Conservation (phyloP, 1,140 invertebrate genomes). For the Dinoponera quadriceps region DNA sequence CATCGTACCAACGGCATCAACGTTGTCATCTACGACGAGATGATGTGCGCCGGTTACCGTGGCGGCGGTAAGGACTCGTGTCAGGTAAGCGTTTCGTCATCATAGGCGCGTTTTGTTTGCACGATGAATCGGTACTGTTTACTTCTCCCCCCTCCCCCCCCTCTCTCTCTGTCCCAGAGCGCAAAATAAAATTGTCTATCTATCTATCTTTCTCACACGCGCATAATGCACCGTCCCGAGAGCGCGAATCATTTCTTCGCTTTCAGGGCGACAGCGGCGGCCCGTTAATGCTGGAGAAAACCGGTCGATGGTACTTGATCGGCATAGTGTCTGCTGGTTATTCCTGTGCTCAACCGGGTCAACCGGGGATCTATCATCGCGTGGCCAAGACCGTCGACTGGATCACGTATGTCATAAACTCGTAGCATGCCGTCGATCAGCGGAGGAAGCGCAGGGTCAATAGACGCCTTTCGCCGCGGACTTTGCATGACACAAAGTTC, state of each 20-base stretch:
- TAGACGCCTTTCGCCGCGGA: constrained; percentile 26
- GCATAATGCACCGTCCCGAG: too few species aligned
- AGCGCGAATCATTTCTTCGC: constrained; percentile 16
- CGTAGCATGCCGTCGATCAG: constrained; percentile 70
- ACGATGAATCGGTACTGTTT: constrained; percentile 19
- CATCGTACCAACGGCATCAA: constrained; percentile 94
- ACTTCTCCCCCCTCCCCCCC: neutral
- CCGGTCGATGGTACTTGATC: constrained; percentile 94
- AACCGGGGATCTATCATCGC: constrained; percentile 97
- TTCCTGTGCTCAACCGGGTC: constrained; percentile 95
- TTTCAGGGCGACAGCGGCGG: constrained; percentile 94
- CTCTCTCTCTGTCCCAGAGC: too few species aligned
- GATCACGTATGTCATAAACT: constrained; percentile 89
- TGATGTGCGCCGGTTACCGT: constrained; percentile 98
- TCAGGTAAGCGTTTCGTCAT: constrained; percentile 86
- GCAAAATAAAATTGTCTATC: too few species aligned
- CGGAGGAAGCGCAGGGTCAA: neutral
- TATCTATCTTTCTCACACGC: too few species aligned
- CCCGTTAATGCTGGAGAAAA: constrained; percentile 94
- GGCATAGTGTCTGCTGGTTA: constrained; percentile 97
- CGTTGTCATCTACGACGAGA: constrained; percentile 97
- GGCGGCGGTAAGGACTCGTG: constrained; percentile 95
- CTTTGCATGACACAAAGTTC: constrained; percentile 71
- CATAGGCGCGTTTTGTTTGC: constrained; percentile 42
- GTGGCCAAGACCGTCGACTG: constrained; percentile 97